Base-by-base conservation (phyloP, 92 coral and sea anemone genomes). In the Pocillopora meandrina region DNA sequence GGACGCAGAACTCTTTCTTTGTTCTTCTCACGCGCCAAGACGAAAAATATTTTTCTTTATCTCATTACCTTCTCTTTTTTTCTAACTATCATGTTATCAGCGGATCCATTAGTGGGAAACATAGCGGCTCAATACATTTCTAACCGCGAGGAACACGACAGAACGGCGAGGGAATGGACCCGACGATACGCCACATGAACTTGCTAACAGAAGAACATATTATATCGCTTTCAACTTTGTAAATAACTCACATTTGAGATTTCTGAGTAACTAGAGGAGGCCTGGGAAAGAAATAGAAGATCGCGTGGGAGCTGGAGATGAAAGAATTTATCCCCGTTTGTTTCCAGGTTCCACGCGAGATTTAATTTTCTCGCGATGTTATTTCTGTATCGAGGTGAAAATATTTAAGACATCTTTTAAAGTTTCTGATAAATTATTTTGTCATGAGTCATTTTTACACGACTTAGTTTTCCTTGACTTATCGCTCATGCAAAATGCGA, bases 41-140 rank as follows among this genome's bases (percentile, higher is more conserved):
- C 52, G 4, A 42, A 42, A 7, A 42, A 1, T 7, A 7, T 42
- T 42, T 42, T 9, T 52, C 59, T 14, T 73, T 47, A 73, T 19
- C 33, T 18, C 33, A 16, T 12, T 20, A 47, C 5, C 55, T 0
- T 10, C 60, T 19, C 0, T 49, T 65, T 57, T 57, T 61, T 2
- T 6, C 3, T 57, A 20, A 56, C 35, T 13, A 7, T 65, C 11
- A 61, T 49, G 19, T 64, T 80, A 12, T 73, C 90, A 96, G 99
- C 91, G 56, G 99, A 96, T 84, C 99, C 99, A 3, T 85, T 96
- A 56, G 99, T 96, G 2, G 99, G 99, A 16, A 96, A 95, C 82
- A 92, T 96, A 49, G 99, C 99, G 17, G 92, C 96, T 2, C 95
- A 93, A 62, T 96, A 89, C 61, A 81, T 92, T 61, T 85, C 88